Evolutionary conservation across 2,888 invertebrate species (phyloP).

Genomic region (Apantesis nais): DNA sequence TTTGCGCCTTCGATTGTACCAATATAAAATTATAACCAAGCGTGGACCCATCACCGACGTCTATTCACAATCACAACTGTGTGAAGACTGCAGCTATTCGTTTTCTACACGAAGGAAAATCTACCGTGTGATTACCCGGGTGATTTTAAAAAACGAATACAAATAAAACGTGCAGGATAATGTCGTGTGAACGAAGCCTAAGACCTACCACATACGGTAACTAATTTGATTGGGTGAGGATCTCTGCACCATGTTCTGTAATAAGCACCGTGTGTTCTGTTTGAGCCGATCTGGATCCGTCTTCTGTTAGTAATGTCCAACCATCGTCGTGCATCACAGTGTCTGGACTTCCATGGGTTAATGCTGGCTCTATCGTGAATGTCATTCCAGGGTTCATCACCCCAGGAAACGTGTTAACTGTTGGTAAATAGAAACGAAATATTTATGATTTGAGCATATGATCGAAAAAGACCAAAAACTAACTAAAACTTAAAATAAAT

Average conservation of each 20-base stretch:
- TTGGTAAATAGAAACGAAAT: conserved; percentile 39
- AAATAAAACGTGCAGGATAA: too few relatives aligned
- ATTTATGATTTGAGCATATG: not conserved
- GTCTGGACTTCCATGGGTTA: conserved; percentile 90
- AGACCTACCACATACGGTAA: not conserved
- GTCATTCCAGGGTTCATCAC: conserved; percentile 95
- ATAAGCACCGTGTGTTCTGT: conserved; percentile 96
- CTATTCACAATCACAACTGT: conserved; percentile 40
- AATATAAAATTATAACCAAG: conserved; percentile 42
- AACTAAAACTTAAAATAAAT: too few relatives aligned
- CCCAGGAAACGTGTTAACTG: conserved; percentile 88
- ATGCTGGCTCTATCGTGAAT: conserved; percentile 96
- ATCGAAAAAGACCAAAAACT: too few relatives aligned
- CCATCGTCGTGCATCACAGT: conserved; percentile 92
- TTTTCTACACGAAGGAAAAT: conserved; percentile 33
- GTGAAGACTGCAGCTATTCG: conserved; percentile 39
- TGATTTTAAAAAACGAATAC: conserved; percentile 1
- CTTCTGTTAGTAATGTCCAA: conserved; percentile 96
- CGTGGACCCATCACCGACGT: conserved; percentile 15
- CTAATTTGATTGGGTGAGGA: conserved; percentile 87
- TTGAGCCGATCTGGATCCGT: conserved; percentile 94
- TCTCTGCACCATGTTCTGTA: conserved; percentile 90
- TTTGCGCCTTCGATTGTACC: conserved; percentile 30
- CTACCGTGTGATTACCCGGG: conserved; percentile 27
- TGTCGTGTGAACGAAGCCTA: too few relatives aligned